A percentile compares a stretch with the other conserved stretches of the same genome.
Conservation (phyloP, 2,888 invertebrate genomes). For the Thysanoteuthis rhombus region DNA sequence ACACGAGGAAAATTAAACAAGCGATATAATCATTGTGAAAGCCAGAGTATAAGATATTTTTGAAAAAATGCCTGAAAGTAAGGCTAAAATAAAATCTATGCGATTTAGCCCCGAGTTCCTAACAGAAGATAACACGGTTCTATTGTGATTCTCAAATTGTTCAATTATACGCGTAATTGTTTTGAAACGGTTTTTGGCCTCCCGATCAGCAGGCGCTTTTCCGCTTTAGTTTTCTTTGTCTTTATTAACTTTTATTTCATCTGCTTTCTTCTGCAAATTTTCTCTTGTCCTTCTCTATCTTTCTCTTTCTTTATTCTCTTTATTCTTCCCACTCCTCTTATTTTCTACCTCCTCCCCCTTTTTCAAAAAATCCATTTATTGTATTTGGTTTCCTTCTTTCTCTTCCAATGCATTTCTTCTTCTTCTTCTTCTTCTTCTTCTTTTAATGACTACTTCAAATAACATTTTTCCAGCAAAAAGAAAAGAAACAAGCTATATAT, state of each 20-base stretch:
- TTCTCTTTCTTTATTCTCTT: no score
- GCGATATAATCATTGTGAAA: background rate
- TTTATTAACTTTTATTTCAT: background rate
- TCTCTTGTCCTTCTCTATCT: no score
- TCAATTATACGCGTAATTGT: constrained; percentile 12
- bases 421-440: background rate
- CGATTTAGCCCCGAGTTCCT: background rate
- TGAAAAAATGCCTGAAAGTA: background rate
- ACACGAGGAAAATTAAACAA: background rate
- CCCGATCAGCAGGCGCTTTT: background rate
- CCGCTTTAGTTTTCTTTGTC: background rate
- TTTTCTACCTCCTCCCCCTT: no score
- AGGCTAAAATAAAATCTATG: background rate
- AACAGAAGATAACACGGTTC: background rate
- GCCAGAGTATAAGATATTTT: background rate
- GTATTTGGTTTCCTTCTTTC: background rate
- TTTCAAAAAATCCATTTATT: no score
- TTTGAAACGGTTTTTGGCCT: background rate
- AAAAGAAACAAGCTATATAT: no score
- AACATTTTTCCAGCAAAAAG: no score
- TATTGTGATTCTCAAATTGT: background rate
- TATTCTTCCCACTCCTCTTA: no score
- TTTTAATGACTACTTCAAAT: no score
- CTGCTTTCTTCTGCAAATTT: no score
- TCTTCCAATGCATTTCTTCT: no score